Percentiles rank a stretch among this genome's conserved stretches.
These are phyloP conservation scores for Fundulus diaphanus DNA, from an alignment of 2,797 vertebrate genomes.

Conservation along the genomic window DNA sequence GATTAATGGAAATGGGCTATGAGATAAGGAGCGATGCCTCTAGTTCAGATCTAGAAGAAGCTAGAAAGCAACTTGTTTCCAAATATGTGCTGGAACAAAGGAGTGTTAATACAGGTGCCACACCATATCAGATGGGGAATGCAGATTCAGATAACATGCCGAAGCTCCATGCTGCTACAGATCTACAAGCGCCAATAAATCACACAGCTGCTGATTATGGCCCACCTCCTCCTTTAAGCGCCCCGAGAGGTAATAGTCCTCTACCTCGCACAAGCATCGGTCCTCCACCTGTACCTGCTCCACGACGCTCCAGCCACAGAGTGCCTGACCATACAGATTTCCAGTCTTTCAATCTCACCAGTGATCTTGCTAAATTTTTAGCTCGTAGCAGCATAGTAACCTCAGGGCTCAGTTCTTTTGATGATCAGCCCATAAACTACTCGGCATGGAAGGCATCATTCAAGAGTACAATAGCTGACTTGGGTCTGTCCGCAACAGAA, in stretches of 20 bases:
- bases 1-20: not conserved
- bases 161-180: no score
- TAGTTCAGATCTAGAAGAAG: not conserved
- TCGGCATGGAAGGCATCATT: not conserved
- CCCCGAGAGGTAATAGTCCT: no score
- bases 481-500: not conserved
- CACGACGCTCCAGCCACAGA: not conserved
- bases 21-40: not conserved
- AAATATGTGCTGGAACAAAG: not conserved
- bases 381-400: not conserved
- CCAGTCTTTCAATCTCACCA: no score
- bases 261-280: no score
- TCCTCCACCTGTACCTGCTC: fast-evolving
- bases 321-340: no score
- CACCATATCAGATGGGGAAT: no score
- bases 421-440: not conserved
- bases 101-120: not conserved
- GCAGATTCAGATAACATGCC: no score
- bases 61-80: not conserved
- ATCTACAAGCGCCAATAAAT: no score
- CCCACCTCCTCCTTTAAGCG: no score
- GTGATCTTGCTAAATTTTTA: no score
- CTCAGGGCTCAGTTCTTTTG: not conserved
- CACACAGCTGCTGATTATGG: no score
- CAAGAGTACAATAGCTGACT: not conserved